Conservation (phyloP, 2,888 invertebrate species). For the Teinopalpus imperialis region DNA sequence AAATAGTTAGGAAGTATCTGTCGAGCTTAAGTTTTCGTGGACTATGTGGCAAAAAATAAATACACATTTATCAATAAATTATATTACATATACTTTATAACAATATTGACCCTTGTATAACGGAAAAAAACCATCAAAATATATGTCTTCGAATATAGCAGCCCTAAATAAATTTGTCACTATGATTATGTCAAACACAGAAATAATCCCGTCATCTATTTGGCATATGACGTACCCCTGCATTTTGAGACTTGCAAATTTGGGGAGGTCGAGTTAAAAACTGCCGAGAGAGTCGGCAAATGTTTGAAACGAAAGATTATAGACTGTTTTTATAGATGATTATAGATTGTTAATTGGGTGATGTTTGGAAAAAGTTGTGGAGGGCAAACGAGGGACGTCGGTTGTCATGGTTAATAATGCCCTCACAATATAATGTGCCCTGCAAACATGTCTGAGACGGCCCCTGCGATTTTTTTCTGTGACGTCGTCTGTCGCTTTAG, state of each 20-base stretch:
- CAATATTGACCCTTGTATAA: no score
- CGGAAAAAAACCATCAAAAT: no score
- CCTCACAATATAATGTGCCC: slow-evolving; percentile 49
- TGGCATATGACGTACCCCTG: slow-evolving; percentile 74
- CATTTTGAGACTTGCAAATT: slow-evolving; percentile 70
- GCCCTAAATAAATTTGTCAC: slow-evolving; percentile 78
- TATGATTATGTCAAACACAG: slow-evolving; percentile 82
- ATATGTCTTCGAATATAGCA: slow-evolving; percentile 68
- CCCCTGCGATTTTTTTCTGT: slow-evolving; percentile 34
- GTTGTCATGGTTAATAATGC: slow-evolving; percentile 79
- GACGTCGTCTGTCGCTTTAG: slow-evolving; percentile 50
- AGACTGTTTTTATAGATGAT: slow-evolving; percentile 73
- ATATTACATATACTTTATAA: no score
- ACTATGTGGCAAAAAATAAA: no score
- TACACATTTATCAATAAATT: no score
- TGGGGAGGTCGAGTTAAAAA: slow-evolving; percentile 50
- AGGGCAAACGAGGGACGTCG: slow-evolving; percentile 57
- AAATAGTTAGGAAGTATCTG: slow-evolving; percentile 6
- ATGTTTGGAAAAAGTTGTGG: slow-evolving; percentile 68
- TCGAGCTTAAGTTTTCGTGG: no score
- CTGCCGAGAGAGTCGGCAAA: slow-evolving; percentile 49
- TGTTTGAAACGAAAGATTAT: slow-evolving; percentile 67
- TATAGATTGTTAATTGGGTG: slow-evolving; percentile 65
- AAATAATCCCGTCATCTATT: slow-evolving; percentile 81
- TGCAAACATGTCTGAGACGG: slow-evolving; percentile 45